phyloP scores from a whole-genome alignment of 2,113 vertebrate species.

The Pseudolaguvia tuberculata region DNA sequence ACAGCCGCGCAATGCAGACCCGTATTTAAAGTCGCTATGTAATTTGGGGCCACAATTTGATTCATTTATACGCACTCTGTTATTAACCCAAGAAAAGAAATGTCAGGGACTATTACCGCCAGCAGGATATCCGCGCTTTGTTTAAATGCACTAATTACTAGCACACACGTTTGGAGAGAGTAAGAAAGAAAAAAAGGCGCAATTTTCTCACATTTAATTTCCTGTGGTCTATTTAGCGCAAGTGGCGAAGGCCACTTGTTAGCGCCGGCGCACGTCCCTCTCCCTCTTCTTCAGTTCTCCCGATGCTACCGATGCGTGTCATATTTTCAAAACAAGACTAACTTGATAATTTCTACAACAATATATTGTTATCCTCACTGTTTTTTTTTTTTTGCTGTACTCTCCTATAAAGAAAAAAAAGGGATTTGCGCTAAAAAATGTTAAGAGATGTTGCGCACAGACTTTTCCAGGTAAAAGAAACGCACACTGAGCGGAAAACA shows the following conservation, averaged over 20 bases:
- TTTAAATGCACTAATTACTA: conserved; percentile 80
- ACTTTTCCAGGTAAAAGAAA: background rate
- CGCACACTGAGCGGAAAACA: background rate
- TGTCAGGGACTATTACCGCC: conserved; percentile 76
- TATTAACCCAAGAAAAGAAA: conserved; percentile 79
- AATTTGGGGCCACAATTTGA: conserved; percentile 79
- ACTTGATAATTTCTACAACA: conserved; percentile 56
- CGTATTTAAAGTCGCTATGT: conserved; percentile 77
- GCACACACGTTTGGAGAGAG: conserved; percentile 61
- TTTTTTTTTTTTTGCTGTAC: background rate
- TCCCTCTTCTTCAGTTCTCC: conserved; percentile 42
- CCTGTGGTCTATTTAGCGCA: conserved; percentile 53
- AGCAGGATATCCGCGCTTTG: conserved; percentile 76
- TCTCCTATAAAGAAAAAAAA: background rate
- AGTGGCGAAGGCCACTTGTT: conserved; percentile 64
- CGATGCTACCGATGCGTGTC: conserved; percentile 50
- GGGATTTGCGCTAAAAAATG: background rate
- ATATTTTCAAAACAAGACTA: conserved; percentile 63
- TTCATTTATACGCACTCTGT: conserved; percentile 79
- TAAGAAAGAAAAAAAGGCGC: conserved; percentile 49
- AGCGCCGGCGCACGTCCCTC: conserved; percentile 52
- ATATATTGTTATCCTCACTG: conserved; percentile 1
- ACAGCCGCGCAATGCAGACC: conserved; percentile 72
- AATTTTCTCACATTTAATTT: conserved; percentile 71
- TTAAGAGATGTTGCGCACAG: background rate